A percentile compares a stretch with the other conserved stretches of the same genome.
phyloP scores from a whole-genome alignment of 2,797 vertebrate genomes.

The Tachyglossus aculeatus region DNA sequence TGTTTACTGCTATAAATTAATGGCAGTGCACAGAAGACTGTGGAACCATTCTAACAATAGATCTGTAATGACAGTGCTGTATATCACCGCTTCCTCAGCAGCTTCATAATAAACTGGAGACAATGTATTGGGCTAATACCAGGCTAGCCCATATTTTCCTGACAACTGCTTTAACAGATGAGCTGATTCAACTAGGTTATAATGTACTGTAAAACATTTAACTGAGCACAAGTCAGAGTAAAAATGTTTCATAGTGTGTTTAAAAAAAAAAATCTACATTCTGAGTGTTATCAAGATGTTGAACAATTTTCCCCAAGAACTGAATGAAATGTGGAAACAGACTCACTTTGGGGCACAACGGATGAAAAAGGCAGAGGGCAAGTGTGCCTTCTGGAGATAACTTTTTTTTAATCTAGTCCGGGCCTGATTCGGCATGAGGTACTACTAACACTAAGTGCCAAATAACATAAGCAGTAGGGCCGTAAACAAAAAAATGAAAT shows the following conservation, averaged over 20 bases:
- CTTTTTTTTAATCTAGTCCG: no score
- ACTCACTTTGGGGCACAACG: no score
- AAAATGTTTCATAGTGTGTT: conserved; percentile 31
- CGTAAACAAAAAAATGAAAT: no score
- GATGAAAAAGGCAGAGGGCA: no score
- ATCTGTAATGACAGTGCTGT: conserved; percentile 87
- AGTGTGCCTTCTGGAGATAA: no score
- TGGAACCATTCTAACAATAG: conserved; percentile 87
- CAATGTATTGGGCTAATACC: conserved; percentile 91
- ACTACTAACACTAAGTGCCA: no score
- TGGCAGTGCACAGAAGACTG: conserved; percentile 80
- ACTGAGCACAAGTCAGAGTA: conserved; percentile 63
- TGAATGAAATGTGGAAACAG: no score
- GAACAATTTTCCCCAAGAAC: conserved; percentile 24
- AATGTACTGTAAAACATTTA: conserved; percentile 70
- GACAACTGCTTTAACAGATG: conserved; percentile 87
- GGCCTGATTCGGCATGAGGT: no score
- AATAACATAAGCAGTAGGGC: no score
- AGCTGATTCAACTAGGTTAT: conserved; percentile 72
- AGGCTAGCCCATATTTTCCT: conserved; percentile 82
- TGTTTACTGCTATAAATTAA: conserved; percentile 99
- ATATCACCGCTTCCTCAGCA: conserved; percentile 86
- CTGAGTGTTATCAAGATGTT: conserved; percentile 27
- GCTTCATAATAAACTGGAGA: conserved; percentile 86
- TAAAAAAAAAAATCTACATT: conserved; percentile 43